These are phyloP conservation scores for Enteromius viviparus DNA, from an alignment of 2,797 vertebrate species.

Conservation along the genomic window DNA sequence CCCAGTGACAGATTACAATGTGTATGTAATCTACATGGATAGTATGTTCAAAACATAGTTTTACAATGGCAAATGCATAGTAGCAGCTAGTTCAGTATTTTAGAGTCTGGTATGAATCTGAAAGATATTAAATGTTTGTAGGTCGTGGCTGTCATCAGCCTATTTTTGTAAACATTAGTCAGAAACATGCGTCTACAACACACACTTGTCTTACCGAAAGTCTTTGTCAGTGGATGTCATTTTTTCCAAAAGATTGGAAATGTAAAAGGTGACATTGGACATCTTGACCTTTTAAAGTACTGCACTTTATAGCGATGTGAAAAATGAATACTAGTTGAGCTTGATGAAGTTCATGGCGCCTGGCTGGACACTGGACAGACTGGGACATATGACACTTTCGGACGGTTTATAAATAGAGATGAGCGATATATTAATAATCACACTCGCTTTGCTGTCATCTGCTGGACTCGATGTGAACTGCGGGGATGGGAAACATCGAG, in stretches of 20 bases:
- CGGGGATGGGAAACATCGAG: background rate
- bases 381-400: conserved; percentile 72
- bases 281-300: conserved; percentile 69
- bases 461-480: conserved; percentile 54
- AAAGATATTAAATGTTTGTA: background rate
- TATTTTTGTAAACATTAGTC: conserved; percentile 55
- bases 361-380: conserved; percentile 53
- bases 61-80: background rate
- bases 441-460: conserved; percentile 47
- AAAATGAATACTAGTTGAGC: conserved; percentile 1
- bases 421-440: background rate
- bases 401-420: conserved; percentile 76
- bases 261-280: conserved; percentile 87
- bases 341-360: conserved; percentile 55
- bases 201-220: conserved; percentile 83
- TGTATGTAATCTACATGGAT: background rate
- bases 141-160: background rate
- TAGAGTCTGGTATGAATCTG: background rate
- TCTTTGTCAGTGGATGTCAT: conserved; percentile 98
- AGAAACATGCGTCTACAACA: conserved; percentile 49
- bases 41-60: background rate
- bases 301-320: background rate
- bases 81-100: background rate
- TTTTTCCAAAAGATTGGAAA: conserved; percentile 96
- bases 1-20: background rate